Percentiles rank a stretch among this genome's conserved stretches.
Evolutionary conservation across 2,888 invertebrate genomes (phyloP).

Genomic region (Lypha dubia): DNA sequence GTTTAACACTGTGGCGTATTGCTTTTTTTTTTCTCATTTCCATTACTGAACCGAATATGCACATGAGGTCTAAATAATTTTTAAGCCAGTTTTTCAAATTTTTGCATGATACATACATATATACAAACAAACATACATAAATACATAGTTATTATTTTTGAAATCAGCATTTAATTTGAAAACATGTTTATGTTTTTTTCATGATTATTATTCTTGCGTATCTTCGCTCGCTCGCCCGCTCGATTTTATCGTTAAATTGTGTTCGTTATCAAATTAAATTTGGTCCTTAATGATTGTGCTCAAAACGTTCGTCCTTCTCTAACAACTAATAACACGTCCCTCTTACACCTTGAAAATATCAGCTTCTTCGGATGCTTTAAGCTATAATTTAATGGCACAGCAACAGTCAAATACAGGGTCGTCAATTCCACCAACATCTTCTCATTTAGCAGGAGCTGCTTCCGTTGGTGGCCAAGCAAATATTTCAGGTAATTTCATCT

Average conservation of each 20-base stretch:
- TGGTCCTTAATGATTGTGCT: constrained; percentile 44
- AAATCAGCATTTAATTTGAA: constrained; percentile 50
- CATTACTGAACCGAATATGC: neutral
- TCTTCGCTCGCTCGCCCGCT: constrained; percentile 29
- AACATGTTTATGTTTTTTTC: constrained; percentile 66
- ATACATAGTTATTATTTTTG: neutral
- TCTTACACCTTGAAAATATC: constrained; percentile 55
- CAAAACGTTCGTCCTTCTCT: constrained; percentile 40
- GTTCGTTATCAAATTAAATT: constrained; percentile 37
- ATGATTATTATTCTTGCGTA: constrained; percentile 51
- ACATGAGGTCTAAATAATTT: neutral
- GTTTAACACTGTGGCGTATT: constrained; percentile 2
- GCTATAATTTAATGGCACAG: constrained; percentile 83
- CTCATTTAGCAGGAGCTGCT: constrained; percentile 68
- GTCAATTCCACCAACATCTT: constrained; percentile 58
- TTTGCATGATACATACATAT: neutral
- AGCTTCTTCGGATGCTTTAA: constrained; percentile 82
- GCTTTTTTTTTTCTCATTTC: neutral
- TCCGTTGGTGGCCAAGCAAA: constrained; percentile 79
- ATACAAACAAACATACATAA: no score
- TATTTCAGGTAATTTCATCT: constrained; percentile 77
- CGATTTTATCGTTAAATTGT: constrained; percentile 28
- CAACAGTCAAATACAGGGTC: constrained; percentile 80
- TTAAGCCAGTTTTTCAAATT: constrained; percentile 7
- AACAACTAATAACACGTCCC: constrained; percentile 53